Evolutionary conservation across 2,797 vertebrate genomes (phyloP), one percentile per base, ranked within the genome.

Genomic region (Aselliscus stoliczkanus): DNA sequence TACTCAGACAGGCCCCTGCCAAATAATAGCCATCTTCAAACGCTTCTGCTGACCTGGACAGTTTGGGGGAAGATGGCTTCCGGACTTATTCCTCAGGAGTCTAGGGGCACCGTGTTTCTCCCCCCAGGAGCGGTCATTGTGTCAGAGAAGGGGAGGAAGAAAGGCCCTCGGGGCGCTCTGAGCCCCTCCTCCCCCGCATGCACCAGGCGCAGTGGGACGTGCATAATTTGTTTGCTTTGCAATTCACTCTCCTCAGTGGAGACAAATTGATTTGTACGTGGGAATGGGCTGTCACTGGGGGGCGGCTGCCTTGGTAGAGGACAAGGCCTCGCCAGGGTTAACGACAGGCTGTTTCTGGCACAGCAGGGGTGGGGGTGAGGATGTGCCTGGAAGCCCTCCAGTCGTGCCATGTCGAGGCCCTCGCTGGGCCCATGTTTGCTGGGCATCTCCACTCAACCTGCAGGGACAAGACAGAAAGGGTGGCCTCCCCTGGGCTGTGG

Each of bases 141-240:
- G n/a, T n/a, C n/a, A n/a, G n/a, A 95, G 97, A 97, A 93, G 95
- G 75, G 73, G 93, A 97, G 95, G 94, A 94, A 98, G 98, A 96
- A 42, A 79, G 56, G 47, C 93, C 95, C 96, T 98, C 97, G 88
- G 90, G 93, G 97, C 95, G 97, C 97, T n/a, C 58, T 7, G n/a
- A 47, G 84, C 93, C 56, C 17, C 42, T 42, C 6, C 42, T 7
- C 42, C 8, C 21, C 83, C 7, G 56, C 31, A 0, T 23, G 73
- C 75, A 76, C 76, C 0, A 4, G 27, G 98, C 98, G 99, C 99
- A 99, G 98, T 98, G 99, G 99, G 99, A 98, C 98, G 98, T 98
- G 98, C 98, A 98, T 99, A 99, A 99, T 99, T 99, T 99, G 99
- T 99, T 99, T 99, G 99, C 99, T 99, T 99, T 99, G 99, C 99